A percentile compares a stretch with the other conserved stretches of the same genome.
phyloP scores from a whole-genome alignment of 2,113 vertebrate genomes.

The Nesospiza acunhae region DNA sequence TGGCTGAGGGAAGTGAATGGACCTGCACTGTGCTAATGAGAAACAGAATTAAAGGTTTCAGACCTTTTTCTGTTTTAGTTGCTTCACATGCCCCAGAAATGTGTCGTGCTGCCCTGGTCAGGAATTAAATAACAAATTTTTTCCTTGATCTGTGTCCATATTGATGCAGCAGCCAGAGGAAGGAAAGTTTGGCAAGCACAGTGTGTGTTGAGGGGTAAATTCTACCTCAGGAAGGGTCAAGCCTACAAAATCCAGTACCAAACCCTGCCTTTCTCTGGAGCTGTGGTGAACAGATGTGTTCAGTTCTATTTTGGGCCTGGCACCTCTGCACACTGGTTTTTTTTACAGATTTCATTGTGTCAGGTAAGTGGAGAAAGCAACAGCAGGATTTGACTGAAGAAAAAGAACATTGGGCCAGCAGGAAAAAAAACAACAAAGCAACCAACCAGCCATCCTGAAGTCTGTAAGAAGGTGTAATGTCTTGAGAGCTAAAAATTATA shows the following conservation, averaged over 20 bases:
- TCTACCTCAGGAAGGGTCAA: background rate
- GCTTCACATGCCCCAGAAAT: background rate
- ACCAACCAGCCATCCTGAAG: background rate
- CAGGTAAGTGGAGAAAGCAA: background rate
- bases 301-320: background rate
- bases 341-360: background rate
- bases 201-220: background rate
- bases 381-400: background rate
- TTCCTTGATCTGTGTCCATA: background rate
- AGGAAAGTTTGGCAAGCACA: background rate
- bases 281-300: background rate
- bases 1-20: background rate
- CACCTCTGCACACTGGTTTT: background rate
- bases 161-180: background rate
- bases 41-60: conserved; percentile 11
- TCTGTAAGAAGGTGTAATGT: background rate
- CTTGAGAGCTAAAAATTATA: background rate
- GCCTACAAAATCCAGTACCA: background rate
- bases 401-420: background rate
- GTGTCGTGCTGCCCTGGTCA: background rate
- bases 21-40: background rate
- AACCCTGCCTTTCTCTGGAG: background rate
- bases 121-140: background rate
- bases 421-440: background rate
- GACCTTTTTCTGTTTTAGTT: background rate